Conservation (phyloP, 2,888 invertebrate genomes). For the Trissonchulus latispiculum region DNA sequence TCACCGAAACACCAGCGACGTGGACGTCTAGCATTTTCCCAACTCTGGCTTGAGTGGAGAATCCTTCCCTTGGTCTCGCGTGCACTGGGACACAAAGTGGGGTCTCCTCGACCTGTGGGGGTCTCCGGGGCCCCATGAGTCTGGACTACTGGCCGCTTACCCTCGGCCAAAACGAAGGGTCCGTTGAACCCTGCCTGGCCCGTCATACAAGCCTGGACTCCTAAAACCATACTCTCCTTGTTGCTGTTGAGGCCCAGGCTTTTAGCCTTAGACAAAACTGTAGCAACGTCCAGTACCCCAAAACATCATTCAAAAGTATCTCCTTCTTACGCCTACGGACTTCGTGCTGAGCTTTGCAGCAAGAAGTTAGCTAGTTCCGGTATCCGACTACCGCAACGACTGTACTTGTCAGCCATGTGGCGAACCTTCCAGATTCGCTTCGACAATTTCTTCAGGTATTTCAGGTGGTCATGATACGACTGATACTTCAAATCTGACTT, state of each 20-base stretch:
- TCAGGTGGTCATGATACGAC: not conserved
- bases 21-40: too few species aligned
- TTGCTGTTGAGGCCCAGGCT: not conserved
- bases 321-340: not conserved
- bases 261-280: not conserved
- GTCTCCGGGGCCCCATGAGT: not conserved
- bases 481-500: not conserved
- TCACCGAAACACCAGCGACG: too few species aligned
- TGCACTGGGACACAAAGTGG: not conserved
- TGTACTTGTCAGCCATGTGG: not conserved
- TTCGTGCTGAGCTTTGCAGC: not conserved
- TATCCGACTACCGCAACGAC: not conserved
- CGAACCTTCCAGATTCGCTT: not conserved
- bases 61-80: not conserved
- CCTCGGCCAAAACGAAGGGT: constrained; percentile 1
- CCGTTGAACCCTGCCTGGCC: not conserved
- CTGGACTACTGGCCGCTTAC: not conserved
- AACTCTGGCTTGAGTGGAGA: not conserved
- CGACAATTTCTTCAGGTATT: not conserved
- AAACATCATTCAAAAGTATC: not conserved
- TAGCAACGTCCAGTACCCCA: not conserved
- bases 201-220: not conserved
- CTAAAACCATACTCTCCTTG: not conserved
- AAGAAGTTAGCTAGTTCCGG: not conserved
- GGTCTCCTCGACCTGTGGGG: not conserved